Evolutionary conservation across 2,888 invertebrate species (phyloP), one percentile per base, ranked within the genome.

Genomic region (Abrostola triplasia): DNA sequence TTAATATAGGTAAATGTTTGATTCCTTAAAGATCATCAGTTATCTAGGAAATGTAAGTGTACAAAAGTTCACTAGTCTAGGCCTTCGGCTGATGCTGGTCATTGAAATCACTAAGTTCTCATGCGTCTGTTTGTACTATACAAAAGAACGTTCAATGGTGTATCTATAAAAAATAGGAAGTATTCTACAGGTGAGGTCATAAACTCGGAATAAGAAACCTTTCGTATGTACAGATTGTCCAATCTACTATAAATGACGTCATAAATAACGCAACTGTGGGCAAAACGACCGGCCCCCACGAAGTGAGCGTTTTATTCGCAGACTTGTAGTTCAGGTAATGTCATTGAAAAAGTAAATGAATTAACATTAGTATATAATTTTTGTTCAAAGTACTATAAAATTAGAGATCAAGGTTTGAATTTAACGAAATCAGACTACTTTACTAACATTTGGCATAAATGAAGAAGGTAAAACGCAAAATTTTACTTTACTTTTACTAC

Each of bases 231-330:
- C 24, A 2, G 24, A 24, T 61, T 56, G 12, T 53, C 54, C 61
- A 55, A 64, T 63, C 57, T 24, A 38, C 44, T 40, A 56, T 52
- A 40, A 51, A 59, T 79, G 71, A 67, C 77, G 66, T 73, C 66
- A 74, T 51, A 42, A 44, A 59, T 70, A 64, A 65, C 61, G 67
- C 59, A 61, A 77, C 42, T 48, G 37, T 70, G 54, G 61, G 77
- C 55, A 61, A 67, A 68, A 57, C n/a, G 67, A 67, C 80, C 62
- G 63, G 67, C 66, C 63, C 59, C 64, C 57, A 36, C 40, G 41
- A 73, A 61, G 51, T 60, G 42, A 55, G 53, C 51, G 51, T 71
- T 77, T 77, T 65, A 73, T 77, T 70, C 70, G 64, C 53, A 38
- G 51, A 56, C 50, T 38, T 57, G n/a, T 12, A 36, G 36, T 44